phyloP scores from a whole-genome alignment of 2,888 invertebrate species.

The Saturnia pavonia region DNA sequence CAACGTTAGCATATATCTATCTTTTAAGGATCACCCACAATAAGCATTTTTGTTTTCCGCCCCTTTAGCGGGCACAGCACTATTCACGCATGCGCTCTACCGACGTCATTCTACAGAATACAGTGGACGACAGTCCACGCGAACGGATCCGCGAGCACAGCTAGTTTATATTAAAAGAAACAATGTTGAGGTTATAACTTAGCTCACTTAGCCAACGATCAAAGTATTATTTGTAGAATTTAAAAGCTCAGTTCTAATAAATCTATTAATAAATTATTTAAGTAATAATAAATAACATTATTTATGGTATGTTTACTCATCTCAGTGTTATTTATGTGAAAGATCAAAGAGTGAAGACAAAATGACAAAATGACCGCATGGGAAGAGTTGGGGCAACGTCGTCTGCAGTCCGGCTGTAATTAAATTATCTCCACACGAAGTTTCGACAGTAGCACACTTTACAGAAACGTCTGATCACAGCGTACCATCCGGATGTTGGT shows the following conservation, averaged over 20 bases:
- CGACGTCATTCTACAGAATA: too few relatives aligned
- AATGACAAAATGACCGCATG: not conserved
- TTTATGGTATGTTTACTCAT: not conserved
- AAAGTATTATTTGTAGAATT: not conserved
- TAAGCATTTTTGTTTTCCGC: too few relatives aligned
- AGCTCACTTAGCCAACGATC: not conserved
- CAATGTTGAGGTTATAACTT: not conserved
- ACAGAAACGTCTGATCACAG: conserved; percentile 39
- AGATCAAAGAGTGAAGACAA: conserved; percentile 34
- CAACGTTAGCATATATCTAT: too few relatives aligned
- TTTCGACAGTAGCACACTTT: conserved; percentile 46
- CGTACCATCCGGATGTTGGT: conserved; percentile 36
- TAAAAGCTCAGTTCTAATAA: not conserved
- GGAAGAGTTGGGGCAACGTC: conserved; percentile 24
- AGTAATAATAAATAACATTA: not conserved
- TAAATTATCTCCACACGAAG: conserved; percentile 45
- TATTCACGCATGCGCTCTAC: too few relatives aligned
- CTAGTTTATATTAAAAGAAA: not conserved
- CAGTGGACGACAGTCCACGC: too few relatives aligned
- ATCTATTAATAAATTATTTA: not conserved
- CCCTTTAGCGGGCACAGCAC: too few relatives aligned
- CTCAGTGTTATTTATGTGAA: conserved; percentile 22
- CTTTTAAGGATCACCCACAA: too few relatives aligned
- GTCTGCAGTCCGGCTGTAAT: conserved; percentile 32
- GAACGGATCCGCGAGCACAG: too few relatives aligned